phyloP scores from a whole-genome alignment of 2,797 vertebrate species.

The Pogoniulus pusillus region DNA sequence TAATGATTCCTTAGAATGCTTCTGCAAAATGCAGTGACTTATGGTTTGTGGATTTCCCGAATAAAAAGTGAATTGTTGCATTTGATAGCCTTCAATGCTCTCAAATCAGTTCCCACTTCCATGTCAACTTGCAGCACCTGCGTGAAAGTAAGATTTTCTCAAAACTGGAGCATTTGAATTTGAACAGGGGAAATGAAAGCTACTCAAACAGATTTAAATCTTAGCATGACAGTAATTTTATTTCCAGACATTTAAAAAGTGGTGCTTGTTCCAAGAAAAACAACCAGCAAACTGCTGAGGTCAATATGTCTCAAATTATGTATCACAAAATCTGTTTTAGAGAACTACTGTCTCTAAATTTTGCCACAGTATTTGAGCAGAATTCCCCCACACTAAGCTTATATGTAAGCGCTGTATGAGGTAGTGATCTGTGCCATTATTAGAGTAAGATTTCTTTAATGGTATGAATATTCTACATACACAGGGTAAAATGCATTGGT shows the following conservation, averaged over 20 bases:
- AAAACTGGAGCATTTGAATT: not conserved
- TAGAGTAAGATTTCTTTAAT: not conserved
- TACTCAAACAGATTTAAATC: not conserved
- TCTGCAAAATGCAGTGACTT: not conserved
- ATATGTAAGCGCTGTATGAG: not conserved
- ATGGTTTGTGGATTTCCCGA: not conserved
- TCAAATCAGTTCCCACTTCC: not conserved
- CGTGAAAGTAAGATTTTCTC: not conserved
- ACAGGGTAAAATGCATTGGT: not conserved
- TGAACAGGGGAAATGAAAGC: not conserved
- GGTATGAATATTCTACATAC: not conserved
- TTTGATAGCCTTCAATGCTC: not conserved
- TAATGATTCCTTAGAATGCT: not conserved
- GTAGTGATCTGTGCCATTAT: not conserved
- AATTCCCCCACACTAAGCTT: not conserved
- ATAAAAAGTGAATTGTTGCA: not conserved
- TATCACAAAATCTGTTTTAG: not conserved
- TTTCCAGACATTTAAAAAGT: not conserved
- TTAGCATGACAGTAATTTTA: not conserved
- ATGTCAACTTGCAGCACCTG: not conserved
- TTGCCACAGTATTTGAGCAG: not conserved
- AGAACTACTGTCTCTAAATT: not conserved
- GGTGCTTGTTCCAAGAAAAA: not conserved
- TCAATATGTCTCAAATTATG: not conserved
- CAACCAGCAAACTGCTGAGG: not conserved